phyloP scores from a whole-genome alignment of 2,113 vertebrate genomes.

The Kryptolebias marmoratus region DNA sequence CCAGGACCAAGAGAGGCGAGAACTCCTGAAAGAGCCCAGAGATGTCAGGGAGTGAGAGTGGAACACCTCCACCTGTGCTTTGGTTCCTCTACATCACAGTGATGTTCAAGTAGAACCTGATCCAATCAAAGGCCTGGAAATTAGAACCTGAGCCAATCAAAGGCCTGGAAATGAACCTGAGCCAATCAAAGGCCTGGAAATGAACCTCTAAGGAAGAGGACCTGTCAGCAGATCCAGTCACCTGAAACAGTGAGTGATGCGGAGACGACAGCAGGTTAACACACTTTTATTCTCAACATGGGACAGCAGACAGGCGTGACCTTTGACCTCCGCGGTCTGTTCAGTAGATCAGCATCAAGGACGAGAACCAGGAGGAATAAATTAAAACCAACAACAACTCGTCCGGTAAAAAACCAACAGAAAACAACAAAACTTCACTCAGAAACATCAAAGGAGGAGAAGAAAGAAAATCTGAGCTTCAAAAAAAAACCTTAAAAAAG shows the following conservation, averaged over 20 bases:
- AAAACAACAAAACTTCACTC: constrained; percentile 2
- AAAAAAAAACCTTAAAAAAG: constrained; percentile 55
- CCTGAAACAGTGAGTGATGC: neutral
- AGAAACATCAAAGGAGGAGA: neutral
- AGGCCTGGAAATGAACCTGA: too few relatives aligned
- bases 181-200: too few relatives aligned
- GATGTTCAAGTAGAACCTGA: too few relatives aligned
- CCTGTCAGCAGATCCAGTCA: too few relatives aligned
- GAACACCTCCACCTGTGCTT: too few relatives aligned
- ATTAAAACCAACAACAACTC: constrained; percentile 56
- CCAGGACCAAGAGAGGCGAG: too few relatives aligned
- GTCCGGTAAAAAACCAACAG: constrained; percentile 22
- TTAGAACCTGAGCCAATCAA: too few relatives aligned
- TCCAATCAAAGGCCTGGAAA: too few relatives aligned
- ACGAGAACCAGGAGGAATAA: constrained; percentile 59
- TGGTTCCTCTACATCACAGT: too few relatives aligned
- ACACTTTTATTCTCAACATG: constrained; percentile 60
- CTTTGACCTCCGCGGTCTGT: constrained; percentile 48
- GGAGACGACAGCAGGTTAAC: constrained; percentile 12
- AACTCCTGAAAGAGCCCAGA: too few relatives aligned
- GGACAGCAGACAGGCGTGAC: constrained; percentile 53
- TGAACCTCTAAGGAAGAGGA: too few relatives aligned
- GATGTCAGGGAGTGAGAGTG: too few relatives aligned
- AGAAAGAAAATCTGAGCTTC: neutral
- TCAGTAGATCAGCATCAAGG: constrained; percentile 66